These are phyloP conservation scores for Galleria mellonella DNA, from an alignment of 1,140 invertebrate species.

Conservation along the genomic window DNA sequence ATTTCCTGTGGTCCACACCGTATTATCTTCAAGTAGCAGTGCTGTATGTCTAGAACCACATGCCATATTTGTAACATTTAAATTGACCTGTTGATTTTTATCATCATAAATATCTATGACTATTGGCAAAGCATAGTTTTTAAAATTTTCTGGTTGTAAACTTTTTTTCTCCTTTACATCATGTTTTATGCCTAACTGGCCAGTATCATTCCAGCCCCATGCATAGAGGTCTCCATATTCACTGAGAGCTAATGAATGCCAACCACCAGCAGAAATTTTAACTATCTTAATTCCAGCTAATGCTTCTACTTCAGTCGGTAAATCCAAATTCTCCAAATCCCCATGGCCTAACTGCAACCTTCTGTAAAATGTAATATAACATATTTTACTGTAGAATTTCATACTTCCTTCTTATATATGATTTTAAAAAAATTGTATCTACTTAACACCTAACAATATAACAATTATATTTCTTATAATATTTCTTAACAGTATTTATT, in stretches of 20 bases:
- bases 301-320: slow-evolving; percentile 80
- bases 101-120: slow-evolving; percentile 75
- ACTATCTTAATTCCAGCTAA: slow-evolving; percentile 82
- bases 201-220: slow-evolving; percentile 94
- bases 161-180: slow-evolving; percentile 25
- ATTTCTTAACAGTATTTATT: too few species aligned
- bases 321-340: slow-evolving; percentile 77
- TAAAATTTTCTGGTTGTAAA: slow-evolving; percentile 10
- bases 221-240: slow-evolving; percentile 86
- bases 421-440: too few species aligned
- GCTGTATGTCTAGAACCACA: slow-evolving; percentile 82
- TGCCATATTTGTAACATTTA: slow-evolving; percentile 75
- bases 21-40: slow-evolving; percentile 75
- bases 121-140: slow-evolving; percentile 68
- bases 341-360: slow-evolving; percentile 90
- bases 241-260: slow-evolving; percentile 88
- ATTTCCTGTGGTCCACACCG: slow-evolving; percentile 81
- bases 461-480: too few species aligned
- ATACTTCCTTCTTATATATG: too few species aligned
- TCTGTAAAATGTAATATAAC: slow-evolving; percentile 69
- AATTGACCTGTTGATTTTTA: slow-evolving; percentile 45
- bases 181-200: slow-evolving; percentile 83
- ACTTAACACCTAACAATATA: too few species aligned
- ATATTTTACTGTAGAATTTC: too few species aligned
- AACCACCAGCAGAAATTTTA: slow-evolving; percentile 85